Percentiles rank a stretch among this genome's conserved stretches.
Conservation (phyloP, 2,113 vertebrate genomes). For the Triplophysa tibetana region DNA sequence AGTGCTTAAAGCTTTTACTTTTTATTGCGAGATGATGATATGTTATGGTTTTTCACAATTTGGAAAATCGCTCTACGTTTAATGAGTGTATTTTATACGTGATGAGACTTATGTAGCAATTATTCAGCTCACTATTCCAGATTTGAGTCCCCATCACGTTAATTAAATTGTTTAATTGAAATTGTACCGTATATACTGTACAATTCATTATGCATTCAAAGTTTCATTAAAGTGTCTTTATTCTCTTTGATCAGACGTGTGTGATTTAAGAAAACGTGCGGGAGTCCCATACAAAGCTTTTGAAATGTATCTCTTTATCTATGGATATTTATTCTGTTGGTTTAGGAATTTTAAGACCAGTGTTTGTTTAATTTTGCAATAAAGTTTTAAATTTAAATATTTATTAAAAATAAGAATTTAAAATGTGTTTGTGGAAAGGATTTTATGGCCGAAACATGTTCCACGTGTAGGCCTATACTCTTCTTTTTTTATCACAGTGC, state of each 20-base stretch:
- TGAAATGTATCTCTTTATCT: conserved; percentile 7
- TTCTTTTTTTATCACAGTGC: no score
- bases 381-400: no score
- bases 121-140: conserved; percentile 1
- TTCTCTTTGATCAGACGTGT: conserved; percentile 72
- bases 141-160: conserved; percentile 43
- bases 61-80: conserved; percentile 42
- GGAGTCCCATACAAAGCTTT: conserved; percentile 22
- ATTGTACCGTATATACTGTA: conserved; percentile 73
- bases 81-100: conserved; percentile 59
- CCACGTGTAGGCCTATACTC: neutral
- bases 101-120: conserved; percentile 7
- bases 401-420: no score
- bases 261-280: conserved; percentile 50
- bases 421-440: neutral
- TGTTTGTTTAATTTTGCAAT: no score
- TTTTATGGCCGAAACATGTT: neutral
- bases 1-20: neutral
- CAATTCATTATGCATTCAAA: conserved; percentile 74
- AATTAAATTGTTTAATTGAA: conserved; percentile 68
- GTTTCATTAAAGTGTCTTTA: conserved; percentile 79
- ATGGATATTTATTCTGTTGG: conserved; percentile 32
- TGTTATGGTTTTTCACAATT: conserved; percentile 42
- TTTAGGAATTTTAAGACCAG: neutral
- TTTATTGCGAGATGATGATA: neutral